A percentile compares a stretch with the other conserved stretches of the same genome.
Evolutionary conservation across 2,113 vertebrate species (phyloP).

Genomic region (Potamarius usumacintae): DNA sequence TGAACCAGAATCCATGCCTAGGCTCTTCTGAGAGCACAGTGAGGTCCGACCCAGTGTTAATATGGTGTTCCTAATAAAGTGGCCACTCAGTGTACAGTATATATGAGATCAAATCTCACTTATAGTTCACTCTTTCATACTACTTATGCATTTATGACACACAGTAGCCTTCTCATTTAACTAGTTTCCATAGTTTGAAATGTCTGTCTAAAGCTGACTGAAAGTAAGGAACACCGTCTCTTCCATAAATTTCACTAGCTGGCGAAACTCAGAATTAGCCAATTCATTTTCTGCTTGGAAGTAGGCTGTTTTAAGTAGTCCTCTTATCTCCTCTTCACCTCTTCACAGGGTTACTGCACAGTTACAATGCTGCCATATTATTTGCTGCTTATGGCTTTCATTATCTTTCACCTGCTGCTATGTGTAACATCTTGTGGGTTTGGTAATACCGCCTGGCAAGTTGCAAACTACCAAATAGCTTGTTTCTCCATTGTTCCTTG

Average conservation of each 20-base stretch:
- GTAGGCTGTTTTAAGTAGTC: conserved; percentile 11
- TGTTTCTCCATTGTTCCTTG: neutral
- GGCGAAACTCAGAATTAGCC: neutral
- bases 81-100: neutral
- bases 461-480: neutral
- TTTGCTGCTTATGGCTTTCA: neutral
- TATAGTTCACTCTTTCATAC: neutral
- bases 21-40: neutral
- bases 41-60: neutral
- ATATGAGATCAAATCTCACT: neutral
- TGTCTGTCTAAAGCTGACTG: neutral
- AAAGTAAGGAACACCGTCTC: neutral
- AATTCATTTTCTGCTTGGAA: conserved; percentile 28
- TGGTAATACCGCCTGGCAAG: neutral
- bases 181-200: conserved; percentile 14
- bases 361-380: neutral
- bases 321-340: conserved; percentile 7
- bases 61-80: neutral
- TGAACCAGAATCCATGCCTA: neutral
- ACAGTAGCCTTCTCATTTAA: neutral
- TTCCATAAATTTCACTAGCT: conserved; percentile 18
- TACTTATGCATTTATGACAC: conserved; percentile 11
- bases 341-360: neutral
- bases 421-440: neutral
- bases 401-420: neutral